These are phyloP conservation scores for rabbit (Oryctolagus cuniculus) DNA, from an alignment of 2,113 vertebrate species.

Conservation along the genomic window mOryCun1.1 NC_091440.1:117519001-117519500, in stretches of 20 bases:
- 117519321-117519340: constrained; percentile 2
- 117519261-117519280: not conserved
- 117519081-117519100: constrained; percentile 63
- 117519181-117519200: not conserved
- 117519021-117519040: constrained; percentile 68
- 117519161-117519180: constrained; percentile 22
- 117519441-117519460: not conserved
- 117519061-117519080: constrained; percentile 41
- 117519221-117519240: not conserved
- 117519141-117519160: not conserved
- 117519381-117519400: not conserved
- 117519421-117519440: constrained; percentile 39
- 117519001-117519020: constrained; percentile 74
- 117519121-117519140: not conserved
- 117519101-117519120: constrained; percentile 47
- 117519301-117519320: constrained; percentile 45
- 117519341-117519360: not conserved
- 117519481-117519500: not conserved
- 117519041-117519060: constrained; percentile 58
- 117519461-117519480: not conserved
- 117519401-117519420: constrained; percentile 7
- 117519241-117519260: not conserved
- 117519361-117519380: not conserved
- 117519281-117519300: not conserved
- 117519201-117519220: not conserved